phyloP scores from a whole-genome alignment of 2,797 vertebrate genomes.

The Gallinago nigripennis region DNA sequence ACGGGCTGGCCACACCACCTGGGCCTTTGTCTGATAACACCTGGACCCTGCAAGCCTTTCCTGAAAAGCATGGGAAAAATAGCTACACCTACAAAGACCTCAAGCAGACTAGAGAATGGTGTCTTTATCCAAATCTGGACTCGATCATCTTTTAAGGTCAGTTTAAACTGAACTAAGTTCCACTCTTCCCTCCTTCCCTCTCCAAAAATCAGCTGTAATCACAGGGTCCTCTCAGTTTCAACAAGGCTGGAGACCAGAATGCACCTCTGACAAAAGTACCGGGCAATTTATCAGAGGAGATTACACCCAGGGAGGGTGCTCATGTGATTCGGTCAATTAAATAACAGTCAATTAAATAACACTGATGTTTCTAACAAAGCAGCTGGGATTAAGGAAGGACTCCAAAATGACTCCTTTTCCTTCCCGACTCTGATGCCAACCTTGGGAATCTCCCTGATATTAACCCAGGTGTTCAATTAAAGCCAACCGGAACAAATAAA shows the following conservation, averaged over 20 bases:
- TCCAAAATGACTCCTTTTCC: conserved; percentile 41
- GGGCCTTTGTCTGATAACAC: background rate
- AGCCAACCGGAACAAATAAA: background rate
- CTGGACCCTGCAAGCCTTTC: background rate
- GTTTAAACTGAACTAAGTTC: background rate
- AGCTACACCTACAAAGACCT: background rate
- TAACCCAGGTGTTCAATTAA: background rate
- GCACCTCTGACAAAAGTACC: background rate
- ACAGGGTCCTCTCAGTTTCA: background rate
- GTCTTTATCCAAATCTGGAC: background rate
- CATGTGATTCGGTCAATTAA: conserved; percentile 18
- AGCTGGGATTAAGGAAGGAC: conserved; percentile 25
- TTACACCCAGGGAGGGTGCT: conserved; percentile 21
- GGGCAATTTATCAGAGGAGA: conserved; percentile 53
- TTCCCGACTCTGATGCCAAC: background rate
- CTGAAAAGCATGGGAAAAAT: background rate
- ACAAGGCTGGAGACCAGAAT: background rate
- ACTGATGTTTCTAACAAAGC: conserved; percentile 28
- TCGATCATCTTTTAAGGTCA: background rate
- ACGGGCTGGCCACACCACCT: background rate
- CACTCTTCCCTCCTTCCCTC: background rate
- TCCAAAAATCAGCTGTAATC: background rate
- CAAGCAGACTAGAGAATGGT: background rate
- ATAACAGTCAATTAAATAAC: conserved; percentile 57
- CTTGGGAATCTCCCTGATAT: background rate